Conservation (phyloP, 64 coral and sea anemone genomes). For the Pocillopora verrucosa region DNA sequence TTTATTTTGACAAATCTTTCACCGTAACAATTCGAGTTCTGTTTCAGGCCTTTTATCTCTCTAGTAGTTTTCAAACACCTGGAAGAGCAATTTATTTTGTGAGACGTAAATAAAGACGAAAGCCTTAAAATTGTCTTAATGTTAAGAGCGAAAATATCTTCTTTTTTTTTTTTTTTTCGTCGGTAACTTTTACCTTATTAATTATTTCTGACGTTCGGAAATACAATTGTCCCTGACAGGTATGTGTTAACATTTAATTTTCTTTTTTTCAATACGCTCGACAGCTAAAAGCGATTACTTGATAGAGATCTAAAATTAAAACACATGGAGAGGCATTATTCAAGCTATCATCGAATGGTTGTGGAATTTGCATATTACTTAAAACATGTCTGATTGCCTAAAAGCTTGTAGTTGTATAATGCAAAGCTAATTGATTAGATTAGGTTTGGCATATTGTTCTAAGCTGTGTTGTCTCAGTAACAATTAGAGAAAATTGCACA, state of each 20-base stretch:
- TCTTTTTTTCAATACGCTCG: background rate
- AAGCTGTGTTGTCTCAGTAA: background rate
- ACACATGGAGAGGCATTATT: background rate
- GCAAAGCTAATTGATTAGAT: background rate
- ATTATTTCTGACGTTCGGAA: background rate
- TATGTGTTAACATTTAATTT: background rate
- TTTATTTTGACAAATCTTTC: background rate
- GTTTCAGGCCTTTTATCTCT: background rate
- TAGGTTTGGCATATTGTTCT: background rate
- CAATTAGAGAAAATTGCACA: background rate
- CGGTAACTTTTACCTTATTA: background rate
- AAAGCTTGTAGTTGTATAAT: background rate
- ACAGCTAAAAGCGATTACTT: background rate
- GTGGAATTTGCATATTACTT: background rate
- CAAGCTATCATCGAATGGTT: background rate
- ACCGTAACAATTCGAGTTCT: background rate
- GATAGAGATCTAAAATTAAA: background rate
- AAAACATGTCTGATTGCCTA: background rate
- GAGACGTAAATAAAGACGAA: conserved; percentile 2
- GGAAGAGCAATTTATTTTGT: background rate
- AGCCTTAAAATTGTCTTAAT: background rate
- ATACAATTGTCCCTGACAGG: no score
- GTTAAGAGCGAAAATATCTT: background rate
- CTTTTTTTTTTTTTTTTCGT: background rate
- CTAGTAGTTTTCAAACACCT: background rate